A percentile compares a stretch with the other conserved stretches of the same genome.
Evolutionary conservation across 2,113 vertebrate species (phyloP).

Genomic region (Grantiella picta): DNA sequence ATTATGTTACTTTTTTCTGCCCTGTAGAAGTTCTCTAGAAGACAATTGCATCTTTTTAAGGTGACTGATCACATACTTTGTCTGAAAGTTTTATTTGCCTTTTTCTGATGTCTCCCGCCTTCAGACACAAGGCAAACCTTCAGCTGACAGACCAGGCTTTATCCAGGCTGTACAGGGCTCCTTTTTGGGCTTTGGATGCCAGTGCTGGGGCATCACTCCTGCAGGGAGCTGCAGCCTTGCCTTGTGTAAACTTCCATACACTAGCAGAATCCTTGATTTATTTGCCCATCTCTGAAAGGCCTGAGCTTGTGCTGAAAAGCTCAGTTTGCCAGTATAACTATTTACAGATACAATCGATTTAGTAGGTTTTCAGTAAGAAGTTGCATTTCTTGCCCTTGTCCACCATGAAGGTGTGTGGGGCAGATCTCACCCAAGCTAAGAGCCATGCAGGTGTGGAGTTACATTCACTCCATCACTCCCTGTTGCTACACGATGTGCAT

Average conservation of each 20-base stretch:
- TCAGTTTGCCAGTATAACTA: neutral
- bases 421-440: neutral
- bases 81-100: neutral
- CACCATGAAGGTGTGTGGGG: fast-evolving
- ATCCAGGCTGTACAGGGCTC: neutral
- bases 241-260: fast-evolving
- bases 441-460: fast-evolving
- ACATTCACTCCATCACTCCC: neutral
- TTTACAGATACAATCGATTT: neutral
- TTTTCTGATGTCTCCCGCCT: neutral
- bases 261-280: neutral
- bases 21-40: neutral
- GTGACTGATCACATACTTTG: neutral
- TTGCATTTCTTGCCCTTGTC: neutral
- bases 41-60: neutral
- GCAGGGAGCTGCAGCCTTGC: neutral
- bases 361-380: neutral
- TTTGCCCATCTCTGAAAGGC: neutral
- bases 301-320: neutral
- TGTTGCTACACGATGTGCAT: neutral
- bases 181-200: neutral
- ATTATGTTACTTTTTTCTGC: neutral
- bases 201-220: fast-evolving
- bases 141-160: neutral
- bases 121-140: neutral